These are phyloP conservation scores for Menidia beryllina DNA, from an alignment of 2,113 vertebrate species.

Conservation along the genomic window DNA sequence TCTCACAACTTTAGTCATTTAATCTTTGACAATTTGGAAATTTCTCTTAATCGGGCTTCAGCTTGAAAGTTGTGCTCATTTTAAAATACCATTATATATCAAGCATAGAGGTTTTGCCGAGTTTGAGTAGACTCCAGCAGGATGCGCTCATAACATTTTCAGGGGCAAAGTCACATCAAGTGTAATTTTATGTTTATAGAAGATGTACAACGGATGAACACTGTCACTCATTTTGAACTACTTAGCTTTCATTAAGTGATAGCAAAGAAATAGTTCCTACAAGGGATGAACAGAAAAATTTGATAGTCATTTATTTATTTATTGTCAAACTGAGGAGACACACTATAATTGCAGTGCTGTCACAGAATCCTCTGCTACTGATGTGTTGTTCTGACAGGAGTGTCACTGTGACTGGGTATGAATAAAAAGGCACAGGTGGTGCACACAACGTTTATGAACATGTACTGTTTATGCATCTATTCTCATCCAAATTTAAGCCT, in stretches of 20 bases:
- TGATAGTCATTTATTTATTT: conserved; percentile 47
- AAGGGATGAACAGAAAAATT: not conserved
- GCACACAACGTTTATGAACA: conserved; percentile 34
- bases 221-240: conserved; percentile 2
- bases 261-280: conserved; percentile 5
- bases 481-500: conserved; percentile 44
- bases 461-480: conserved; percentile 57
- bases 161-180: conserved; percentile 26
- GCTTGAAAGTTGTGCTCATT: conserved; percentile 56
- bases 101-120: conserved; percentile 28
- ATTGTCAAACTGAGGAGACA: conserved; percentile 46
- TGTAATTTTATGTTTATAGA: not conserved
- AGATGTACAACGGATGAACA: conserved; percentile 4
- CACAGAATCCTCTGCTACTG: conserved; percentile 35
- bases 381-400: conserved; percentile 32
- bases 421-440: conserved; percentile 43
- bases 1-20: conserved; percentile 58
- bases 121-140: conserved; percentile 17
- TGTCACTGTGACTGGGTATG: conserved; percentile 32
- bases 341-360: conserved; percentile 28
- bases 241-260: conserved; percentile 25
- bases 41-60: conserved; percentile 59
- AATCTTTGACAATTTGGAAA: conserved; percentile 59
- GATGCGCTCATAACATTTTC: conserved; percentile 15
- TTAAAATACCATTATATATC: conserved; percentile 47